Percentiles rank a stretch among this genome's conserved stretches.
phyloP scores from a whole-genome alignment of 2,113 vertebrate species.

The Bolborhynchus lineola region DNA sequence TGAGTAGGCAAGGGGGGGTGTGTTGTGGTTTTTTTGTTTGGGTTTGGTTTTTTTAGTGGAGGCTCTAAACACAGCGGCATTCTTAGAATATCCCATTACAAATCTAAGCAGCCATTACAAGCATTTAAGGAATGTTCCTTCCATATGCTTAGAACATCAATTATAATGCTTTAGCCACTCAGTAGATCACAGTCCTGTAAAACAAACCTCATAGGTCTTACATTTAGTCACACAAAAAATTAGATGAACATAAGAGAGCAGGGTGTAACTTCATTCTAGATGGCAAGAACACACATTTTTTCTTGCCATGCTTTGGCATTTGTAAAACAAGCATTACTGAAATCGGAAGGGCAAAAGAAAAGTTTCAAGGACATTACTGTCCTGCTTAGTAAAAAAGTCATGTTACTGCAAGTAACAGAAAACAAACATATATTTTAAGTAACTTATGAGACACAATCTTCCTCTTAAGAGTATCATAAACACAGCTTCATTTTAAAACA shows the following conservation, averaged over 20 bases:
- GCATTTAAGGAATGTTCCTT: slow-evolving; percentile 79
- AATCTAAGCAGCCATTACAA: slow-evolving; percentile 73
- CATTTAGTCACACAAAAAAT: slow-evolving; percentile 65
- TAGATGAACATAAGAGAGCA: background rate
- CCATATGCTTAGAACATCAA: slow-evolving; percentile 58
- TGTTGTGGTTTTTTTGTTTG: background rate
- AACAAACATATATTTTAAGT: background rate
- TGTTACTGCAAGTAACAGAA: background rate
- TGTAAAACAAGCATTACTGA: background rate
- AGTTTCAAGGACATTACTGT: background rate
- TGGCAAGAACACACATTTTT: background rate
- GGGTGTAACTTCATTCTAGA: background rate
- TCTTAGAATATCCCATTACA: slow-evolving; percentile 75
- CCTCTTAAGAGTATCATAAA: background rate
- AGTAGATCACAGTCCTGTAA: slow-evolving; percentile 68
- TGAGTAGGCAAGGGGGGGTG: slow-evolving; percentile 18
- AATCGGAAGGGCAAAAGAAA: background rate
- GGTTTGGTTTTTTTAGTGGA: background rate
- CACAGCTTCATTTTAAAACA: background rate
- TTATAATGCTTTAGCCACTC: slow-evolving; percentile 68
- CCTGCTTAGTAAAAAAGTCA: background rate
- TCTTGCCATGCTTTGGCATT: slow-evolving; percentile 1
- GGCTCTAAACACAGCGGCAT: slow-evolving; percentile 59
- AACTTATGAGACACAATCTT: background rate
- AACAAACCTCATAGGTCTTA: slow-evolving; percentile 50